Percentiles rank a stretch among this genome's conserved stretches.
Evolutionary conservation across 2,888 invertebrate genomes (phyloP).

Genomic region (Alentia gelatinosa): DNA sequence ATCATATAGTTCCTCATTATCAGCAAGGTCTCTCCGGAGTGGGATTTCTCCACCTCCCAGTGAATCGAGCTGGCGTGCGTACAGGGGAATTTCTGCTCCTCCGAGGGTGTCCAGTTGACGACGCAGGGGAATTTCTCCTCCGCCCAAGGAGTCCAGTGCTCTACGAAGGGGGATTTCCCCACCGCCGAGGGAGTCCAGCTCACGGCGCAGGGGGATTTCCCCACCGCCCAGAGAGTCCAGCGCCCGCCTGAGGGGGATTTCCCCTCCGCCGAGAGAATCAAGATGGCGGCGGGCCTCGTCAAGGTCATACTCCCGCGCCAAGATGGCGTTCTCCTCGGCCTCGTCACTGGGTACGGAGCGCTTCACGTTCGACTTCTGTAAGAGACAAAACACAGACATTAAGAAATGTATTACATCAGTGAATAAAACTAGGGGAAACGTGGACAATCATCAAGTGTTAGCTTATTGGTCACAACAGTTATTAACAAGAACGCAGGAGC

Average conservation of each 20-base stretch:
- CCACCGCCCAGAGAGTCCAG: slow-evolving; percentile 51
- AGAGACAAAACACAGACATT: background rate
- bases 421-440: background rate
- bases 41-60: slow-evolving; percentile 53
- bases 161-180: slow-evolving; percentile 50
- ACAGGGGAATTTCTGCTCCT: slow-evolving; percentile 4
- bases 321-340: background rate
- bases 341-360: background rate
- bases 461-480: too few relatives aligned
- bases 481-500: too few relatives aligned
- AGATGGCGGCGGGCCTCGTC: background rate
- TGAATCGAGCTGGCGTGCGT: slow-evolving; percentile 25
- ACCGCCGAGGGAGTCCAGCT: slow-evolving; percentile 45
- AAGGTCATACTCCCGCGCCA: background rate
- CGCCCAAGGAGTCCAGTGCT: slow-evolving; percentile 45
- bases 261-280: slow-evolving; percentile 11
- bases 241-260: background rate
- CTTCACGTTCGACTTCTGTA: slow-evolving; percentile 42
- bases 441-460: too few relatives aligned
- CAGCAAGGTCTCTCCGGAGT: background rate
- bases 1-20: background rate
- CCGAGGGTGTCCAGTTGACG: slow-evolving; percentile 49
- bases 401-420: background rate
- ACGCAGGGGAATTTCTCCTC: slow-evolving; percentile 38
- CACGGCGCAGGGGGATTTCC: slow-evolving; percentile 31